phyloP scores from a whole-genome alignment of 37 sponge, comb jelly and placozoan genomes.

The Beroe forskalii region DNA sequence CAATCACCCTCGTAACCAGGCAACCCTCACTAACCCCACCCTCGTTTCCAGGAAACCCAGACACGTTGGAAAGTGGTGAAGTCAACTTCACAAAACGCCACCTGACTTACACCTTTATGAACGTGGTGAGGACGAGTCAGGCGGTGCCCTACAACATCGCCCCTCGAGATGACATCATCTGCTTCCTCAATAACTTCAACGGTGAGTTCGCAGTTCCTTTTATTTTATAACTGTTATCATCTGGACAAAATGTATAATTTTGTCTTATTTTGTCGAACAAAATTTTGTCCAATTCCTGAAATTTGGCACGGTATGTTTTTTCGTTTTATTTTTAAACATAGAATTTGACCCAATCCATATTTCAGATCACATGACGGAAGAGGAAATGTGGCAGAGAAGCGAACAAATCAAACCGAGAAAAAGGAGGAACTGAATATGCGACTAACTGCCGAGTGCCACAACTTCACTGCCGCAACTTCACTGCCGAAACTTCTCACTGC shows the following conservation, averaged over 20 bases:
- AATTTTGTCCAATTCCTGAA: too few relatives aligned
- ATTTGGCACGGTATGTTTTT: too few relatives aligned
- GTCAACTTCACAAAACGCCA: slow-evolving; percentile 58
- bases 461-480: too few relatives aligned
- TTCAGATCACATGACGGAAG: slow-evolving; percentile 31
- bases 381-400: slow-evolving; percentile 61
- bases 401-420: slow-evolving; percentile 42
- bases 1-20: background rate
- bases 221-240: too few relatives aligned
- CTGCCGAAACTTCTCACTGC: too few relatives aligned
- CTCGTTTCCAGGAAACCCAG: slow-evolving; percentile 40
- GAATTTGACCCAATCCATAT: too few relatives aligned
- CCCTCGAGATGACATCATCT: slow-evolving; percentile 40
- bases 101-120: slow-evolving; percentile 62
- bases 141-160: slow-evolving; percentile 48
- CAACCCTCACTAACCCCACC: background rate
- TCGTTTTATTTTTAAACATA: too few relatives aligned
- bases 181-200: slow-evolving; percentile 61
- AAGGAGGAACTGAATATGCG: background rate
- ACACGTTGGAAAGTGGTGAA: slow-evolving; percentile 43
- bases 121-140: slow-evolving; percentile 41
- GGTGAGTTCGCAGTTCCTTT: too few relatives aligned
- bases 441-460: too few relatives aligned
- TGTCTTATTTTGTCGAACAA: too few relatives aligned
- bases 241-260: too few relatives aligned